Evolutionary conservation across 37 sponge, comb jelly and placozoan genomes (phyloP), one percentile per base, ranked within the genome.

Genomic region (Mnemiopsis leidyi): DNA sequence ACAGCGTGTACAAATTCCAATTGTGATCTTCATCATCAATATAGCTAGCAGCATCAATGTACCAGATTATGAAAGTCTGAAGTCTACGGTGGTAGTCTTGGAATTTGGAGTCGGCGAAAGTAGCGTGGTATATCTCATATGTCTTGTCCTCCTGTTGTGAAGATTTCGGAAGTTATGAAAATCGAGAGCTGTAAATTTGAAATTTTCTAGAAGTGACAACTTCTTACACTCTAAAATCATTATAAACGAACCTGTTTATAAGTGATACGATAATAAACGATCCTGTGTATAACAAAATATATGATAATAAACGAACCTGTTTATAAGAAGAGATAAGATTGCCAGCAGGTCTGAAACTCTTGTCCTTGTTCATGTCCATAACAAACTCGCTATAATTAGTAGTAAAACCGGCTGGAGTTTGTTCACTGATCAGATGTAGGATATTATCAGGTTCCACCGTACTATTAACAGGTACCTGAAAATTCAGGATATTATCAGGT

Each of bases 1-100:
- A 85, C 25, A 85, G 24, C 0, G 90, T 85, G 25, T 85, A 85
- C 18, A 85, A 23, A 29, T 33, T 85, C 90, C 90, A 85, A 26
- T 21, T n/a, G 25, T 35, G 39, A 29, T 85, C 90, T 29, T 85
- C 90, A 39, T 85, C 34, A 95, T 96, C 98, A 35, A 96, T 96
- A 88, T 93, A 97, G 0, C 96, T 95, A 23, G 97, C 94, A 30
- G 95, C 96, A 73, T 97, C 98, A 21, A 97, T 92, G 83, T 94
- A 97, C 98, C 98, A 97, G 23, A 97, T 82, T 0, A 97, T 85
- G 75, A 97, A 96, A 0, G 93, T 94, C 69, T 85, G 90, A 1
- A 85, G 90, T n/a, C 90, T 35, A 39, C 61, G 38, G 61, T 85
- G 90, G 25, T 40, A 85, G 1, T 28, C 32, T 29, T 26, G 40